phyloP scores from a whole-genome alignment of 64 coral and sea anemone species.

The Exaiptasia diaphana region DNA sequence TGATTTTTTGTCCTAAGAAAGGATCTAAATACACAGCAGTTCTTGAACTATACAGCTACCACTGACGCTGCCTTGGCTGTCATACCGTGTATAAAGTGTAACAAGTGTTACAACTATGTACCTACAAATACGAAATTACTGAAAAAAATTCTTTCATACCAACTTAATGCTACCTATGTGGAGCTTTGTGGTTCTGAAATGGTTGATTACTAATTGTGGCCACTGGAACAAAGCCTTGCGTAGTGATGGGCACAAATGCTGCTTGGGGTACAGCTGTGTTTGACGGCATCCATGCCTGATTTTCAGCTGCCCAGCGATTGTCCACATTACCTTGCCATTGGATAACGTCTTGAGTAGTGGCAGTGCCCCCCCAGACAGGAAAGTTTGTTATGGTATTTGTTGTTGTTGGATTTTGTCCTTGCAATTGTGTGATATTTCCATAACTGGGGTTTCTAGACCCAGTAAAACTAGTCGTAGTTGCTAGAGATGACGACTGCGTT shows the following conservation, averaged over 20 bases:
- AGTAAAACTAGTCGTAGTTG: background rate
- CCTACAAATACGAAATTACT: constrained; percentile 11
- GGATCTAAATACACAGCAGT: no score
- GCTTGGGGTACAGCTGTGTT: background rate
- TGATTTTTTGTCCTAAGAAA: no score
- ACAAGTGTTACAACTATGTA: constrained; percentile 20
- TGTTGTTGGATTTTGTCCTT: background rate
- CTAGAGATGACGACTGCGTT: background rate
- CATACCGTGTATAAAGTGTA: constrained; percentile 6
- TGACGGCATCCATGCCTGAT: background rate
- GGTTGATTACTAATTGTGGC: background rate
- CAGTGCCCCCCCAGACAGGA: background rate
- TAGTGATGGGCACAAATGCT: no score
- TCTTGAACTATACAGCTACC: no score
- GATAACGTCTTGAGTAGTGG: background rate
- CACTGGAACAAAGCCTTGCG: background rate
- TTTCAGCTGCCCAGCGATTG: background rate
- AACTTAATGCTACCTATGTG: background rate
- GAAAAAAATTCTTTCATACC: background rate
- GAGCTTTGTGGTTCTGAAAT: background rate
- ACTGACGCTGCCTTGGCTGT: background rate
- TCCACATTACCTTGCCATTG: background rate
- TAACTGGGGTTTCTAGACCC: background rate
- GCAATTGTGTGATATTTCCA: background rate
- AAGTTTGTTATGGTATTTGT: background rate